A percentile compares a stretch with the other conserved stretches of the same genome.
Conservation (phyloP, 1,140 invertebrate genomes). For the Lysiphlebus fabarum region DNA sequence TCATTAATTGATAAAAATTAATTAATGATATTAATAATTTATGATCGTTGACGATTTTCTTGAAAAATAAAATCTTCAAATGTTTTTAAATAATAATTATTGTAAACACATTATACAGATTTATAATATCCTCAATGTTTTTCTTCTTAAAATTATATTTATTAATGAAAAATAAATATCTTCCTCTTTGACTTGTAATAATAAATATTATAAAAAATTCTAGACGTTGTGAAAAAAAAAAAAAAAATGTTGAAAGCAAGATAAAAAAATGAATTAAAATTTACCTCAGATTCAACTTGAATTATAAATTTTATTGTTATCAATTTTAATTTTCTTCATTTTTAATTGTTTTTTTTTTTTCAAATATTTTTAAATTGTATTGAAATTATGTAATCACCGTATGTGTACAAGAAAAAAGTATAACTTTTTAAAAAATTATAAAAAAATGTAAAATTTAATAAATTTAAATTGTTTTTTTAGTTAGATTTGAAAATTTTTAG, state of each 20-base stretch:
- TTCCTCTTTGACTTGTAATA: too few relatives aligned
- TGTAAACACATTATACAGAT: too few relatives aligned
- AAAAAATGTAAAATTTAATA: conserved; percentile 11
- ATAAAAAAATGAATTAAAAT: conserved; percentile 50
- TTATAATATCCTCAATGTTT: too few relatives aligned
- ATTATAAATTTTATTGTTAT: conserved; percentile 33
- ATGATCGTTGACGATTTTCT: conserved; percentile 11
- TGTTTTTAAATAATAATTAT: too few relatives aligned
- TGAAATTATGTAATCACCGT: neutral
- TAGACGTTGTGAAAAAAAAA: conserved; percentile 10
- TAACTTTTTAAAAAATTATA: neutral
- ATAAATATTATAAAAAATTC: conserved; percentile 17
- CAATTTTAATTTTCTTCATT: too few relatives aligned
- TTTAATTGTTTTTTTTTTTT: too few relatives aligned
- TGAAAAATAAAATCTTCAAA: neutral
- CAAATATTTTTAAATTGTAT: conserved; percentile 37
- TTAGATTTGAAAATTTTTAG: conserved; percentile 46
- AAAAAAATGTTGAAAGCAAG: conserved; percentile 34
- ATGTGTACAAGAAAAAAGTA: neutral
- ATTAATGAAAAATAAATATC: too few relatives aligned
- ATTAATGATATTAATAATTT: conserved; percentile 9
- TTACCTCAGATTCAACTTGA: conserved; percentile 45
- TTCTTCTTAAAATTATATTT: too few relatives aligned
- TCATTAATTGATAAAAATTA: neutral
- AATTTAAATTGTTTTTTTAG: conserved; percentile 36